Conservation (phyloP, 2,888 invertebrate genomes). For the Rhingia rostrata region DNA sequence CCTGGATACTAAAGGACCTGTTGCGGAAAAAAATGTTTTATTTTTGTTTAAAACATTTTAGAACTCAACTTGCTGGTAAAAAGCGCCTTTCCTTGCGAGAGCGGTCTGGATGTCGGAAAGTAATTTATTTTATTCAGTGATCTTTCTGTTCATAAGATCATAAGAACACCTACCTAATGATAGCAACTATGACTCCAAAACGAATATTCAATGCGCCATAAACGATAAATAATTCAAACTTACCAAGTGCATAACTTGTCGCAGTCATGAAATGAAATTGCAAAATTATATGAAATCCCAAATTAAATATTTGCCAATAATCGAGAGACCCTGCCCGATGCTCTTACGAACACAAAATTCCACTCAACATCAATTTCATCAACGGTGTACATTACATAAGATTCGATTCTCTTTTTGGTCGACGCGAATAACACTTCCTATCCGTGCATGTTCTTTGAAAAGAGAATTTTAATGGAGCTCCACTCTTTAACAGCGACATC, state of each 20-base stretch:
- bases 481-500: constrained; percentile 33
- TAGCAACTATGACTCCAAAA: no score
- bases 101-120: no score
- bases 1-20: no score
- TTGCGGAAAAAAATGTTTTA: no score
- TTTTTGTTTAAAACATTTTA: no score
- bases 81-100: no score
- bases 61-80: no score
- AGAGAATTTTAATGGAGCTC: constrained; percentile 25
- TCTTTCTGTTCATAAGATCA: no score
- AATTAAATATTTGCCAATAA: constrained; percentile 29
- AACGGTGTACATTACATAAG: constrained; percentile 48
- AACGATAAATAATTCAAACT: no score
- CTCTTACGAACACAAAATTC: constrained; percentile 8
- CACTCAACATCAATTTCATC: constrained; percentile 36
- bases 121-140: no score
- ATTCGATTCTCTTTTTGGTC: constrained; percentile 13
- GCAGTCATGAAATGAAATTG: not conserved
- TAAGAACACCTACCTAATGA: no score
- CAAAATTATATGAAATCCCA: constrained; percentile 22
- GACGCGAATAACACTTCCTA: constrained; percentile 48
- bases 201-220: no score
- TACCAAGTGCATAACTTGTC: not conserved
- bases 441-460: constrained; percentile 42
- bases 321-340: constrained; percentile 1